These are phyloP conservation scores for Porphyrio hochstetteri DNA, from an alignment of 2,113 vertebrate genomes.

Conservation along the genomic window DNA sequence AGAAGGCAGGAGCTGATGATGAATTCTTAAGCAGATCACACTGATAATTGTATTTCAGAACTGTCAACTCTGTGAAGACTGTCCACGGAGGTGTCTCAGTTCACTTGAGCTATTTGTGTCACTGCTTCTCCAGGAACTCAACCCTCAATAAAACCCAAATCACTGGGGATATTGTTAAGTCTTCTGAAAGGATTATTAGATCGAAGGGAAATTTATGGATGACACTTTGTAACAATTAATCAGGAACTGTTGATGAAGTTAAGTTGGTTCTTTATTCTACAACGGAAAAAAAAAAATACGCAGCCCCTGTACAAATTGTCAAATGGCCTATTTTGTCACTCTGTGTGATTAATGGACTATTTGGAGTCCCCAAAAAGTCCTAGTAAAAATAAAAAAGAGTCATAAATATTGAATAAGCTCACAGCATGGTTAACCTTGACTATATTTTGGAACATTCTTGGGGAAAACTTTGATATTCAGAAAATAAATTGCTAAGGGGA, in stretches of 20 bases:
- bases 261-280: constrained; percentile 80
- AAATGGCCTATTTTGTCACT: constrained; percentile 86
- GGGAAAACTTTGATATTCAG: constrained; percentile 72
- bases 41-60: constrained; percentile 98
- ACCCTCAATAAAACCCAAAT: constrained; percentile 87
- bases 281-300: constrained; percentile 35
- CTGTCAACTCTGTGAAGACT: constrained; percentile 88
- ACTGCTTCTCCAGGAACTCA: constrained; percentile 76
- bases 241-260: constrained; percentile 89
- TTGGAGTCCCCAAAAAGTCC: constrained; percentile 81
- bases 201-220: constrained; percentile 90
- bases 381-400: constrained; percentile 83
- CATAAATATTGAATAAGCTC: constrained; percentile 86
- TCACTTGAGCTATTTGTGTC: constrained; percentile 87
- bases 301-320: constrained; percentile 79
- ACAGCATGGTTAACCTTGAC: constrained; percentile 81
- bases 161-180: constrained; percentile 84
- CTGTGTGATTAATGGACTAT: constrained; percentile 92
- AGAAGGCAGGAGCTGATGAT: constrained; percentile 86
- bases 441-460: constrained; percentile 77
- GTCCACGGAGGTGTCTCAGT: constrained; percentile 84
- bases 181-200: constrained; percentile 90
- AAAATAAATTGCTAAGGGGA: constrained; percentile 79
- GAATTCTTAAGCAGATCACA: constrained; percentile 96
- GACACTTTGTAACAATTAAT: constrained; percentile 93